phyloP scores from a whole-genome alignment of 2,888 invertebrate genomes.

The Philhelius pedissequus region DNA sequence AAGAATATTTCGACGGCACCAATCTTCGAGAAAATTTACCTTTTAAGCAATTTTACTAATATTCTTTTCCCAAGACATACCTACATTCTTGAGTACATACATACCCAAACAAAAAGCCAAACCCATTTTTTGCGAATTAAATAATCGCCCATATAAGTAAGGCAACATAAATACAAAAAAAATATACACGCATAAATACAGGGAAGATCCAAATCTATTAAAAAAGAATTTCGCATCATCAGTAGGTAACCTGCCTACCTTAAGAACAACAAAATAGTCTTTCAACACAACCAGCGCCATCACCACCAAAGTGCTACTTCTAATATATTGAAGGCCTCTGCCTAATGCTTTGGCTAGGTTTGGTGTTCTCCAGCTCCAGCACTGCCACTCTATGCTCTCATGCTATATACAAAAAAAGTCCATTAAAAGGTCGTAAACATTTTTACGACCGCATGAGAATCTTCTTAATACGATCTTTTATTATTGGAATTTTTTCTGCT shows the following conservation, averaged over 20 bases:
- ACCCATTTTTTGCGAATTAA: neutral
- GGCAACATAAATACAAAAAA: neutral
- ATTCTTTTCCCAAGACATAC: too few species aligned
- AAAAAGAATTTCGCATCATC: neutral
- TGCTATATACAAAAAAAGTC: slow-evolving; percentile 74
- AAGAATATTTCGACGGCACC: too few species aligned
- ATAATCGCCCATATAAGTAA: neutral
- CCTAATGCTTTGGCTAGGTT: slow-evolving; percentile 34
- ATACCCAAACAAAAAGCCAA: neutral
- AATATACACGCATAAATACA: too few species aligned
- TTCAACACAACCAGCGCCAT: slow-evolving; percentile 19
- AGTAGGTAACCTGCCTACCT: neutral
- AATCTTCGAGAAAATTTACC: too few species aligned
- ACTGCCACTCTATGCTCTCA: slow-evolving; percentile 46
- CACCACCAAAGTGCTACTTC: slow-evolving; percentile 22
- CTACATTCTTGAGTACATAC: too few species aligned
- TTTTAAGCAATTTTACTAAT: too few species aligned
- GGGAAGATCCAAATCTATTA: neutral
- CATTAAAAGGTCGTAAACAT: slow-evolving; percentile 79
- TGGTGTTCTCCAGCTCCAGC: slow-evolving; percentile 33
- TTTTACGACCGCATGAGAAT: slow-evolving; percentile 78
- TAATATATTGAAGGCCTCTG: slow-evolving; percentile 26
- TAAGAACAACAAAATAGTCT: neutral
- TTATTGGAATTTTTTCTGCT: slow-evolving; percentile 77
- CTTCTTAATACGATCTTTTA: slow-evolving; percentile 78